A percentile compares a stretch with the other conserved stretches of the same genome.
phyloP scores from a whole-genome alignment of 2,113 vertebrate genomes.

The Marmota flaviventris region DNA sequence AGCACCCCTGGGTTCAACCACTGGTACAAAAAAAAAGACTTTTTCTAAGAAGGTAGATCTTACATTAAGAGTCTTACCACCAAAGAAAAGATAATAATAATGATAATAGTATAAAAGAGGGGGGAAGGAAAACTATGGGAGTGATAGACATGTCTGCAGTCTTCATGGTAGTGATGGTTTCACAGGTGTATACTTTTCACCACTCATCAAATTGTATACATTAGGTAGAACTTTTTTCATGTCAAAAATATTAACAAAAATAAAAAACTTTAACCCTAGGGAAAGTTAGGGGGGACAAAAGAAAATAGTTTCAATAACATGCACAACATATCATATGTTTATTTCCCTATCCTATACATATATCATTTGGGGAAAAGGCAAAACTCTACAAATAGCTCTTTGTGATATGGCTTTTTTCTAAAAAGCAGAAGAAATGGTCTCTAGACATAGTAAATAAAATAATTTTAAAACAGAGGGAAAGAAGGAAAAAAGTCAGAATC shows the following conservation, averaged over 20 bases:
- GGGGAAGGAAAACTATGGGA: neutral
- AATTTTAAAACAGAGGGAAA: neutral
- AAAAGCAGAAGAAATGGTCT: conserved; percentile 45
- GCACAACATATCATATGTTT: neutral
- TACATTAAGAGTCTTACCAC: neutral
- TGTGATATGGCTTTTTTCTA: conserved; percentile 10
- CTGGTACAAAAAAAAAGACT: too few species aligned
- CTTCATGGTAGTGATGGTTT: neutral
- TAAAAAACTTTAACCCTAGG: neutral
- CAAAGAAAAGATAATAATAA: neutral
- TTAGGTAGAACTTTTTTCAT: neutral
- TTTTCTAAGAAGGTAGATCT: neutral
- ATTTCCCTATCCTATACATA: conserved; percentile 1
- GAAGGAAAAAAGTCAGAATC: neutral
- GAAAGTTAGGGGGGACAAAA: neutral
- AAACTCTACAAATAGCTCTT: conserved; percentile 29
- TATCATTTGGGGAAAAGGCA: neutral
- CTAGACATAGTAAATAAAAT: neutral
- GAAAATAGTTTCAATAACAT: conserved; percentile 28
- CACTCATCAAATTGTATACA: neutral
- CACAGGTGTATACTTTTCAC: neutral
- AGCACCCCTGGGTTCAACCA: too few species aligned
- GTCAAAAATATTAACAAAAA: neutral
- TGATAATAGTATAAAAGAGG: neutral
- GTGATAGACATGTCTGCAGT: neutral